These are phyloP conservation scores for Artibeus jamaicensis DNA, from an alignment of 2,797 vertebrate genomes.

Conservation along the genomic window DNA sequence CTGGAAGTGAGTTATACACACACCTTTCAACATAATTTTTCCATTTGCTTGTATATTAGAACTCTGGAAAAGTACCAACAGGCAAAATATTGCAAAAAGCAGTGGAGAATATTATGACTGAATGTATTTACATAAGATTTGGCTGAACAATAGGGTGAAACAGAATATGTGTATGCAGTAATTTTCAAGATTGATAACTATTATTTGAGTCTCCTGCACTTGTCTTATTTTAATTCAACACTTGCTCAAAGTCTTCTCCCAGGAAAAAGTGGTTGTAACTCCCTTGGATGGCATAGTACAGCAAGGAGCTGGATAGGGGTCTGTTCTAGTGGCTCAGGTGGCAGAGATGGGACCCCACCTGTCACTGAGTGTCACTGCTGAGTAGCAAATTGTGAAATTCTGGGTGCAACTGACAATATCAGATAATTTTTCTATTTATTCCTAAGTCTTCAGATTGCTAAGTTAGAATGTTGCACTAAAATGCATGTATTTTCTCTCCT, in stretches of 20 bases:
- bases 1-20: neutral
- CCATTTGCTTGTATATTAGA: neutral
- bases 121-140: neutral
- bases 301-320: accelerated
- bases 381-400: neutral
- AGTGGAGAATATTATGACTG: neutral
- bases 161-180: neutral
- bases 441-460: neutral
- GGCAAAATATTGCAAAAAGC: neutral
- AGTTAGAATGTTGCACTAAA: neutral
- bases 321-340: neutral
- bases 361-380: neutral
- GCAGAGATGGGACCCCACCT: neutral
- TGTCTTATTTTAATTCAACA: neutral
- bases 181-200: neutral
- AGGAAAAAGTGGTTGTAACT: neutral
- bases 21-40: neutral
- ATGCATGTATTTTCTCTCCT: neutral
- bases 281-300: neutral
- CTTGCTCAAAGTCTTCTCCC: neutral
- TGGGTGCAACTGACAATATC: neutral
- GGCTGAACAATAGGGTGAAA: neutral
- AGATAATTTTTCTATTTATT: neutral
- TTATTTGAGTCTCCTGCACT: neutral
- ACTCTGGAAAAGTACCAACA: neutral